These are phyloP conservation scores for Aegotheles bennettii DNA, from an alignment of 2,113 vertebrate genomes.

Conservation along the genomic window DNA sequence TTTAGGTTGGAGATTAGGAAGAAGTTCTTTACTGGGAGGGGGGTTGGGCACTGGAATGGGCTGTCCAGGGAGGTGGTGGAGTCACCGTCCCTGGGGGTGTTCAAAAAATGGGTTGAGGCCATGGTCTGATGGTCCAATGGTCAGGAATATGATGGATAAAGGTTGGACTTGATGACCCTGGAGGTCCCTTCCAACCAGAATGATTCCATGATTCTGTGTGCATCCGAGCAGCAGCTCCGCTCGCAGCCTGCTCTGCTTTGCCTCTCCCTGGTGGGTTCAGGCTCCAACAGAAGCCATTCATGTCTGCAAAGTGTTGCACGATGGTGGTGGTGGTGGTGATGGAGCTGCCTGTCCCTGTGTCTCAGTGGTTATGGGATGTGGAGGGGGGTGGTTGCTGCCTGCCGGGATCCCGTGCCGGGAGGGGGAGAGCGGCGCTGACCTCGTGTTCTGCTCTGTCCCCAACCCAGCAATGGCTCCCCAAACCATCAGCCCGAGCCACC, in stretches of 20 bases:
- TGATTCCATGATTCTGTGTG: too few relatives aligned
- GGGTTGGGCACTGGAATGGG: too few relatives aligned
- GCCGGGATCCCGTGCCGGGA: rapidly evolving
- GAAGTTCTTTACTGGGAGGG: too few relatives aligned
- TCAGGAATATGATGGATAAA: too few relatives aligned
- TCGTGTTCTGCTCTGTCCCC: not conserved
- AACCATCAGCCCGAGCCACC: slow-evolving; percentile 79
- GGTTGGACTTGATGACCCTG: too few relatives aligned
- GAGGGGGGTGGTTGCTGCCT: not conserved
- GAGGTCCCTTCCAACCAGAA: too few relatives aligned
- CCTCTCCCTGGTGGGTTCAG: rapidly evolving
- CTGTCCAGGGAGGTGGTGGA: too few relatives aligned
- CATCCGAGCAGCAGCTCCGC: not conserved
- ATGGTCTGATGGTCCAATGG: too few relatives aligned
- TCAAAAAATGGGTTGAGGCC: too few relatives aligned
- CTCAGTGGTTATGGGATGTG: rapidly evolving
- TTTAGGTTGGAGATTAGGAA: too few relatives aligned
- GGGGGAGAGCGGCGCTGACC: not conserved
- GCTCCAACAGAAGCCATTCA: rapidly evolving
- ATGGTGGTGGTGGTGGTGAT: rapidly evolving
- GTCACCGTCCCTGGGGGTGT: too few relatives aligned
- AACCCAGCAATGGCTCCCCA: slow-evolving; percentile 89
- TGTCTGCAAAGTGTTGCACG: rapidly evolving
- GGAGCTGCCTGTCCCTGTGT: not conserved
- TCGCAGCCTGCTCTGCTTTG: not conserved